A percentile compares a stretch with the other conserved stretches of the same genome.
Conservation (phyloP, 2,888 invertebrate genomes). For the Microctonus aethiopoides region DNA sequence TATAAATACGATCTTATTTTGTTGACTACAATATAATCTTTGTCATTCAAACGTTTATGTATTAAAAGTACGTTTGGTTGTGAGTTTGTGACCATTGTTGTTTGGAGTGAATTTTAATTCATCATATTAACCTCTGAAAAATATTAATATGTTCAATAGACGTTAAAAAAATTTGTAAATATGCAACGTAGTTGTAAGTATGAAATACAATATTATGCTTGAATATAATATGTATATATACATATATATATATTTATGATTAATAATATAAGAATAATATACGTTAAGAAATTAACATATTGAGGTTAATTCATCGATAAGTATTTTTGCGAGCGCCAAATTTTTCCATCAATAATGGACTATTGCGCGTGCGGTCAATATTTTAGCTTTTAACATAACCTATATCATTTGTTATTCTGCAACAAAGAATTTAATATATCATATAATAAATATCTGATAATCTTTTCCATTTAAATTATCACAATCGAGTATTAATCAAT, state of each 20-base stretch:
- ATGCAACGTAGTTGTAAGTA: conserved; percentile 8
- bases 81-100: background rate
- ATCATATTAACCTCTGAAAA: background rate
- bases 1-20: background rate
- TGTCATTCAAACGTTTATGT: background rate
- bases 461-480: no score
- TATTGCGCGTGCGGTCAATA: conserved; percentile 50
- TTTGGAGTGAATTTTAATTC: background rate
- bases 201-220: background rate
- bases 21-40: background rate
- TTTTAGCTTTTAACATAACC: conserved; percentile 10
- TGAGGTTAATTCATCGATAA: conserved; percentile 42
- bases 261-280: background rate
- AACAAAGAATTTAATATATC: background rate
- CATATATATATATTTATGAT: no score
- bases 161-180: background rate
- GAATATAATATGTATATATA: background rate
- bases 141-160: background rate
- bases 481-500: no score
- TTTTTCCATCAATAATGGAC: conserved; percentile 52
- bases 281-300: background rate
- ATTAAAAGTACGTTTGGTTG: background rate
- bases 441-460: no score
- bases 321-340: conserved; percentile 58
- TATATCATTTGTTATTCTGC: background rate